Evolutionary conservation across 1,140 invertebrate species (phyloP), one percentile per base, ranked within the genome.

Genomic region (Diachasmimorpha longicaudata): DNA sequence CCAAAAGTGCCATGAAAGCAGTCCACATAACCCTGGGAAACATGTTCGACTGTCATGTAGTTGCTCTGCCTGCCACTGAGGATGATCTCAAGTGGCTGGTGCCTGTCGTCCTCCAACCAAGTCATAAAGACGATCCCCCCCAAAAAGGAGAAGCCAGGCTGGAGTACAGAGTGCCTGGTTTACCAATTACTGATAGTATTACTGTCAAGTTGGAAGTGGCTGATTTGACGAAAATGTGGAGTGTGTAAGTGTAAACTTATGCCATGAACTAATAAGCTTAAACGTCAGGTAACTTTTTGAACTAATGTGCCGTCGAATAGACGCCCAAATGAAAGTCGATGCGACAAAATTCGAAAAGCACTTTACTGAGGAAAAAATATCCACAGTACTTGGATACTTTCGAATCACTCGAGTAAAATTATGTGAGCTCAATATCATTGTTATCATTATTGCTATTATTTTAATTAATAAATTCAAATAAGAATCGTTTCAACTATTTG

Each of bases 41-140:
- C 11, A 85, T 88, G 82, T 88, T 88, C 69, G 85, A 88, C 74
- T 87, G 86, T 31, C 75, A 79, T 23, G 66, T 86, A 42, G 70
- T 84, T 25, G 14, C 74, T 16, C 23, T 88, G 11, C 58, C 82
- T 19, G 78, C 74, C 5, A 80, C 67, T 3, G 74, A 83, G 6
- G 78, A 85, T 6, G 86, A 88, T 79, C 79, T 88, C 0, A 76
- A 74, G 14, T 88, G 86, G 86, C 55, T 88, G 0, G 8, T 84
- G 23, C 80, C 85, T 14, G 84, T 86, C 37, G 19, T 85, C 21
- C 72, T 86, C 14, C 78, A 63, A 70, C 72, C 79, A 31, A 70
- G 4, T 37, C 52, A 75, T 3, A 44, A 78, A 0, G 72, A 81
- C 0, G 69, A 81, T 4, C 9, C 13, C 3, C 0, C 67, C 6